Base-by-base conservation (phyloP, 2,888 invertebrate species). In the Dynastes tityus region DNA sequence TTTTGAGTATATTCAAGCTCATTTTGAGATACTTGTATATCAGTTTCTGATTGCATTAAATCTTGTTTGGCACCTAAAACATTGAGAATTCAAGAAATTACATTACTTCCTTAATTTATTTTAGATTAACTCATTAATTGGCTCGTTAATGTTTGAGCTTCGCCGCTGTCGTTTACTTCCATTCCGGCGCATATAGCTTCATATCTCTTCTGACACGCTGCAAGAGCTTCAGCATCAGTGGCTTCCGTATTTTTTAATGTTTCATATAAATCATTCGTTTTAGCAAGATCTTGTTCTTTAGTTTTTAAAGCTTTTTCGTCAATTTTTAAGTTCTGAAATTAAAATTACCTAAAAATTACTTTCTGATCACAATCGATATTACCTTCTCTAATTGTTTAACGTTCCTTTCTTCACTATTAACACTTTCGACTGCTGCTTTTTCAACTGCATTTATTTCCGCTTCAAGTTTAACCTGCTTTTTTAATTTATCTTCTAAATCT, bases 121-220 rank as follows among this genome's bases (percentile, higher is more conserved):
- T 11, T 45, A 11, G 45, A 68, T 55, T 76, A 85, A 95, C 95
- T 92, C 87, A 97, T 97, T 27, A 98, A 91, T 87, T 97, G 97
- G 82, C 97, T 96, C 86, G 96, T 96, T 76, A 98, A 90, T 0
- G 98, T 95, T 51, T 95, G 95, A 5, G 95, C 93, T 85, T 93
- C 92, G 0, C 96, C 96, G 80, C 93, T 93, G 22, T 94, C 95
- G 82, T 94, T 95, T 74, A 95, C 93, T 58, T 95, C 92, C 83
- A 95, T 90, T 9, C 98, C 98, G 49, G 95, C 91, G 85, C 94
- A 95, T 58, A 97, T 92, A 27, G 97, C 97, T 85, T 98, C 94
- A 85, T 94, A 95, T 82, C 92, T 92, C 81, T 93, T 93, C 88
- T 97, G 95, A 0, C 97, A 96, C 51, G 90, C 91, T 8, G 90